phyloP scores from a whole-genome alignment of 2,113 vertebrate species.

The Aspiorhynchus laticeps region DNA sequence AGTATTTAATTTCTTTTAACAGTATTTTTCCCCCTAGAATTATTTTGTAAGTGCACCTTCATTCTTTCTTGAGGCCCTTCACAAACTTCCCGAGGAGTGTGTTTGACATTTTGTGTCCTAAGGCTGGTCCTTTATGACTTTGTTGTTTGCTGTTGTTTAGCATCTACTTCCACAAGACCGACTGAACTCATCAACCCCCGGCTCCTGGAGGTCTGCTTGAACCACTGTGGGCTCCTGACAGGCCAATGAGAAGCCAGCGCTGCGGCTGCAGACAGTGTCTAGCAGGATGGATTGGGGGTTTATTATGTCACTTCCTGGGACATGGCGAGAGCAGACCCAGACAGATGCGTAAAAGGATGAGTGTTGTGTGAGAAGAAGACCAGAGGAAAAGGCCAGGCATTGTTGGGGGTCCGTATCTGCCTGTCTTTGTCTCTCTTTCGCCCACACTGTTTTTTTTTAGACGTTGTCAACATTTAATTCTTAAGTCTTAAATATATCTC shows the following conservation, averaged over 20 bases:
- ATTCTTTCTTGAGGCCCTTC: background rate
- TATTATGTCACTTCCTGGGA: conserved; percentile 56
- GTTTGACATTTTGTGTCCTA: background rate
- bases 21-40: background rate
- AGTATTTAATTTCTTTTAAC: background rate
- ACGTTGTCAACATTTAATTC: background rate
- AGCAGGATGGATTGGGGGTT: conserved; percentile 23
- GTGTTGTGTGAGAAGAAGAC: conserved; percentile 23
- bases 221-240: conserved; percentile 11
- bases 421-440: background rate
- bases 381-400: background rate
- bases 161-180: conserved; percentile 9
- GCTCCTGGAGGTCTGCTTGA: conserved; percentile 24
- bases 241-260: background rate
- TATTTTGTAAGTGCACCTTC: background rate
- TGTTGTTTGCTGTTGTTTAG: conserved; percentile 44
- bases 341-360: conserved; percentile 52
- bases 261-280: conserved; percentile 14
- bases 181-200: conserved; percentile 40
- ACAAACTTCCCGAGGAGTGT: background rate
- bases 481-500: background rate
- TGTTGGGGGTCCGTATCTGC: conserved; percentile 25
- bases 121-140: background rate
- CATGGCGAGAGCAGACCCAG: conserved; percentile 41
- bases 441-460: background rate